A percentile compares a stretch with the other conserved stretches of the same genome.
Conservation (phyloP, 2,797 vertebrate genomes). For the Botia kubotai region DNA sequence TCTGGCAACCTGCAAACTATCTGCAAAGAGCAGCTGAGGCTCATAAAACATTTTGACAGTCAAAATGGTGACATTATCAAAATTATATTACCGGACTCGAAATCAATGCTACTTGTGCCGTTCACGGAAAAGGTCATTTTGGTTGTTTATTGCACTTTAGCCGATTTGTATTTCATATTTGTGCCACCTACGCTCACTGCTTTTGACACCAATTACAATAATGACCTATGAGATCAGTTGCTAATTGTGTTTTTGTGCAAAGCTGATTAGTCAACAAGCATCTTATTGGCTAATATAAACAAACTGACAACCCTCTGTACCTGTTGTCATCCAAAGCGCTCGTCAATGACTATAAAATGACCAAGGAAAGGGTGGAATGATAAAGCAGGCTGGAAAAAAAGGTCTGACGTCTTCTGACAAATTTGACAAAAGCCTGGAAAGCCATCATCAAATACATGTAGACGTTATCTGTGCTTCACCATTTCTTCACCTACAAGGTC, state of each 20-base stretch:
- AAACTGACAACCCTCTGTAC: constrained; percentile 19
- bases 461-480: constrained; percentile 17
- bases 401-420: constrained; percentile 15
- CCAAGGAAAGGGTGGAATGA: constrained; percentile 15
- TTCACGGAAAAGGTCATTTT: constrained; percentile 35
- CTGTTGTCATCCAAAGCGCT: constrained; percentile 3
- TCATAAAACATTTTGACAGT: constrained; percentile 38
- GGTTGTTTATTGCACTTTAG: constrained; percentile 60
- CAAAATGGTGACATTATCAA: constrained; percentile 58
- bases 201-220: constrained; percentile 71
- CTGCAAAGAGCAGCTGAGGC: constrained; percentile 21
- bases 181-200: constrained; percentile 34
- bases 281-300: constrained; percentile 39
- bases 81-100: constrained; percentile 45
- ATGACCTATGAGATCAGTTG: constrained; percentile 69
- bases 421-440: constrained; percentile 13
- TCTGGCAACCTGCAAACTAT: constrained; percentile 24
- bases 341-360: constrained; percentile 23
- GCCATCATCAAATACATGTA: constrained; percentile 16
- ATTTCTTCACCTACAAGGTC: constrained; percentile 29
- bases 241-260: constrained; percentile 63
- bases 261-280: constrained; percentile 44
- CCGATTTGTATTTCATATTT: constrained; percentile 41
- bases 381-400: constrained; percentile 17
- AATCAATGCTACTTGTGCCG: constrained; percentile 63